Conservation (phyloP, 35 echinoderm and acorn worm species). For the Apostichopus californicus region DNA sequence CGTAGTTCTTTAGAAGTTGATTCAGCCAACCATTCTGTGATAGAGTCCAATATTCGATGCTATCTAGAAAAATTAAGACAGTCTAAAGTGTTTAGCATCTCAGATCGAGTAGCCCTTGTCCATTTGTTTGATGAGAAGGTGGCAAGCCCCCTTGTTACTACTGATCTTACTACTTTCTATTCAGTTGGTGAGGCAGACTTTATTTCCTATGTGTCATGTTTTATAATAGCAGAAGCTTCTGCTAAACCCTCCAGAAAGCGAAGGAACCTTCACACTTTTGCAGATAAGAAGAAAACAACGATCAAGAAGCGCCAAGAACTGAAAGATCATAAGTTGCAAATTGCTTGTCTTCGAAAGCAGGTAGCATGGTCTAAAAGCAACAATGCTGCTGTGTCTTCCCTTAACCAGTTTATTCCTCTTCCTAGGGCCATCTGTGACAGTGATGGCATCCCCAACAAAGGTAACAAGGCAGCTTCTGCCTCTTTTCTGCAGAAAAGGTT, state of each 20-base stretch:
- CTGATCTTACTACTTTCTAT: conserved; percentile 41
- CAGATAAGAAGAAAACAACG: conserved; percentile 10
- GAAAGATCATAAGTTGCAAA: conserved; percentile 48
- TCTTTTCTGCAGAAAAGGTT: conserved; percentile 10
- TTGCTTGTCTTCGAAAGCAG: conserved; percentile 43
- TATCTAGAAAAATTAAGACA: neutral
- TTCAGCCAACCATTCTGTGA: neutral
- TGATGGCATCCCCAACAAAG: conserved; percentile 53
- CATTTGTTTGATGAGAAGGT: conserved; percentile 24
- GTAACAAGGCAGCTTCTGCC: conserved; percentile 12
- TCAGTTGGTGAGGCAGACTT: neutral
- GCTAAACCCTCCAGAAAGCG: neutral
- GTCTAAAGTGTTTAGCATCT: neutral
- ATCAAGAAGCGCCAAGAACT: conserved; percentile 32
- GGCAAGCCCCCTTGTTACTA: neutral
- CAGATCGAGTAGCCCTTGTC: neutral
- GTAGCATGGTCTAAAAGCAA: conserved; percentile 50
- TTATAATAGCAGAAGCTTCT: neutral
- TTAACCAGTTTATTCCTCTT: conserved; percentile 41
- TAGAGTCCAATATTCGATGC: neutral
- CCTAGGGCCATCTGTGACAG: conserved; percentile 51
- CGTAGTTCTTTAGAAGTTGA: neutral
- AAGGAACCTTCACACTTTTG: conserved; percentile 35
- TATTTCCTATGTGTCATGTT: conserved; percentile 28
- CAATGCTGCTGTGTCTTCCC: conserved; percentile 15